phyloP scores from a whole-genome alignment of 2,888 invertebrate species.

The Acronicta psi region DNA sequence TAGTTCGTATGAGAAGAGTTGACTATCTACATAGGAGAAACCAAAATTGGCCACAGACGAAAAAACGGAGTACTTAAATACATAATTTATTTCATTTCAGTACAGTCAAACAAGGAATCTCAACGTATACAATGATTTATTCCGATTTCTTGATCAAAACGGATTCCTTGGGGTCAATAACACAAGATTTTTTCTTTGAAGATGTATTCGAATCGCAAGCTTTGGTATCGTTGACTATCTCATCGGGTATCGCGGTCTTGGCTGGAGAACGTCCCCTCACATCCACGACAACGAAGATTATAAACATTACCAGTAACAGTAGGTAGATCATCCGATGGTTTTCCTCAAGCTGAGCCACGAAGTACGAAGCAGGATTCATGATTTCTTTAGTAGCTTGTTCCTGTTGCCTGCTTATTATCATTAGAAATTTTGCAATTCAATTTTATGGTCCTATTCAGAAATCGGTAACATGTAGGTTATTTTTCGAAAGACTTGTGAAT shows the following conservation, averaged over 20 bases:
- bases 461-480: constrained; percentile 13
- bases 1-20: too few species aligned
- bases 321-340: constrained; percentile 43
- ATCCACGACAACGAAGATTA: constrained; percentile 44
- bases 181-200: constrained; percentile 17
- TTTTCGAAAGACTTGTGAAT: constrained; percentile 20
- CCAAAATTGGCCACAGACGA: not conserved
- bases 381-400: constrained; percentile 4
- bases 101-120: constrained; percentile 5
- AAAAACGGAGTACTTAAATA: not conserved
- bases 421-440: constrained; percentile 40
- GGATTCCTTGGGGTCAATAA: constrained; percentile 9
- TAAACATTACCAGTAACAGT: constrained; percentile 40
- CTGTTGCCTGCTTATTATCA: constrained; percentile 14
- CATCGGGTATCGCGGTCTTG: constrained; percentile 12
- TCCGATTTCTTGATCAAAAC: constrained; percentile 49
- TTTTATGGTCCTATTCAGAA: constrained; percentile 12
- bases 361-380: constrained; percentile 50
- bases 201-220: constrained; percentile 10
- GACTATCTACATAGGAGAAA: too few species aligned
- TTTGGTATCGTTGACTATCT: constrained; percentile 8
- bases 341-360: constrained; percentile 42
- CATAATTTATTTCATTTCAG: constrained; percentile 1
- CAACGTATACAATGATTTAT: constrained; percentile 28
- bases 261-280: constrained; percentile 7